Conservation (phyloP, 1,140 invertebrate species). For the Drosophila malerkotliana region DNA sequence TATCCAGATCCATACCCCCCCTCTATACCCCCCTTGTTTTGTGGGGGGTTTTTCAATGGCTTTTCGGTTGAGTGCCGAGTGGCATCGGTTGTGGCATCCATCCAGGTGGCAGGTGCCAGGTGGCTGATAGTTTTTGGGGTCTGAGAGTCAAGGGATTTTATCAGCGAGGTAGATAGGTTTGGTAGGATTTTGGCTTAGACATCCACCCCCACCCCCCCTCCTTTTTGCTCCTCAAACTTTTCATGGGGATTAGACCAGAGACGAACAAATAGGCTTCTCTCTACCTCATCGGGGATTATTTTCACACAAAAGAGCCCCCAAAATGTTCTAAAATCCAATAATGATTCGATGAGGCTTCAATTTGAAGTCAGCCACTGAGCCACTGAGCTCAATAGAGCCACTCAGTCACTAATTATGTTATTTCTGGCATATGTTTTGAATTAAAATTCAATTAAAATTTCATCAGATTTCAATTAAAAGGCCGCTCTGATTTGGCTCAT, state of each 20-base stretch:
- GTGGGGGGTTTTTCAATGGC: slow-evolving; percentile 54
- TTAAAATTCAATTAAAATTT: background rate
- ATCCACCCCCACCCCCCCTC: background rate
- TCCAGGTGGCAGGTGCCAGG: slow-evolving; percentile 16
- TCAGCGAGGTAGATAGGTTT: slow-evolving; percentile 5
- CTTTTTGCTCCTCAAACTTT: slow-evolving; percentile 15
- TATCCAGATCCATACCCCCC: background rate
- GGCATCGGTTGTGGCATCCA: background rate
- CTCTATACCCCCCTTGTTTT: slow-evolving; percentile 29
- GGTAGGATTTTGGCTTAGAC: slow-evolving; percentile 12
- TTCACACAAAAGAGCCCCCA: slow-evolving; percentile 1
- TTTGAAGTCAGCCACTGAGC: background rate
- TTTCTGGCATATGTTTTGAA: background rate
- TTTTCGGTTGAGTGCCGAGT: slow-evolving; percentile 58
- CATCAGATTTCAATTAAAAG: background rate
- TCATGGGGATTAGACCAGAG: slow-evolving; percentile 14
- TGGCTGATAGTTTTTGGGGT: slow-evolving; percentile 20
- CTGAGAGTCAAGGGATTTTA: slow-evolving; percentile 13
- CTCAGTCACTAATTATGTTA: background rate
- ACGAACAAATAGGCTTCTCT: background rate
- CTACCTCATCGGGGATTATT: slow-evolving; percentile 2
- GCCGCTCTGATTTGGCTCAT: background rate
- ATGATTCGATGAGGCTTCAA: background rate
- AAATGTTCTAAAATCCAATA: background rate
- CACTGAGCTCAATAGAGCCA: background rate